Base-by-base conservation (phyloP, 2,888 invertebrate genomes). In the Agrotis exclamationis region DNA sequence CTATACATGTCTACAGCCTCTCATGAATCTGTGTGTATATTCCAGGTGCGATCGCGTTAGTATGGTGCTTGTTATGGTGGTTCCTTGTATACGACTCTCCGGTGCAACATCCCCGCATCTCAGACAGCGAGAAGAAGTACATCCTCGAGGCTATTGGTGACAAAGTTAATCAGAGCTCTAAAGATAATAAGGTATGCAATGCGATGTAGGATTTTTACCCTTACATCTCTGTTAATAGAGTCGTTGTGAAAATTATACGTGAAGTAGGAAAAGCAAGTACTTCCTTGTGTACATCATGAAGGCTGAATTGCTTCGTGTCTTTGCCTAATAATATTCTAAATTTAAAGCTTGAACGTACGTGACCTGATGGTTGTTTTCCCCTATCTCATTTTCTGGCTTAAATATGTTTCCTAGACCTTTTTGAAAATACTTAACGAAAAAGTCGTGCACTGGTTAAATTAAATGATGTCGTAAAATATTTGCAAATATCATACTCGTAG, bases 51-150 rank as follows among this genome's bases (percentile, higher is more conserved):
- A 94, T 97, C 20, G 94, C 97, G 58, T 71, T 96, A 0, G 80
- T 97, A 0, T 97, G 97, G 93, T 96, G 97, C 24, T 69, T 93
- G 0, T 77, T 96, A 0, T 98, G 97, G 97, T 96, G 96, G 89
- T 88, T 96, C 58, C 85, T 97, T 48, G 97, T 97, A 0, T 96
- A 96, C 54, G 97, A 98, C 86, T 97, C 97, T 5, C 98, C 98
- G 0, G 91, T 95, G 0, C 93, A 96, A 72, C 97, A 98, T 86
- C 97, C 96, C 6, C 96, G 97, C 16, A 98, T 98, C 56, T 94
- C 95, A 3, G 94, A 96, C 0, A 95, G 95, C 22, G 98, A 98
- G 88, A 96, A 96, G 80, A 94, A 97, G 47, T 97, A 97, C 73
- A 98, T 98, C 69, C 89, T 96, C 53, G 96, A 96, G 45, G 96